Conservation (phyloP, 2,797 vertebrate species). For the Liparis tanakae region DNA sequence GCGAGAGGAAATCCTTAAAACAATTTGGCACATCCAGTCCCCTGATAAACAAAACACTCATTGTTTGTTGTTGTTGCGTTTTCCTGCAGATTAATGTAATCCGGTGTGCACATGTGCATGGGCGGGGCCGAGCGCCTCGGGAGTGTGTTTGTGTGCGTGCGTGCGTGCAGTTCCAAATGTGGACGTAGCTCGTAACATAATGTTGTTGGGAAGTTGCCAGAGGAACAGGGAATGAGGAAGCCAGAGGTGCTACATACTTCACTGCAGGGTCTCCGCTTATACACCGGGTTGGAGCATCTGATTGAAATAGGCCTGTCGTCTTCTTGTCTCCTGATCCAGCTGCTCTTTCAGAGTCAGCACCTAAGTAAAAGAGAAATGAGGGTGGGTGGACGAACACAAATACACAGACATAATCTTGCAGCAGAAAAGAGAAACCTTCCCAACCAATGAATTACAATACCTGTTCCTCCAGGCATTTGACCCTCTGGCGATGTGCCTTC, state of each 20-base stretch:
- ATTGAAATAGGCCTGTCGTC: slow-evolving; percentile 68
- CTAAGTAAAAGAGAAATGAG: slow-evolving; percentile 60
- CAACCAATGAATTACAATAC: slow-evolving; percentile 52
- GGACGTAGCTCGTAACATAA: slow-evolving; percentile 51
- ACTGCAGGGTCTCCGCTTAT: slow-evolving; percentile 53
- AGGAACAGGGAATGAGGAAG: slow-evolving; percentile 50
- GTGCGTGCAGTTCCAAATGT: slow-evolving; percentile 42
- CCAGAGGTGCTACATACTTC: slow-evolving; percentile 57
- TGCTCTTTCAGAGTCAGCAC: slow-evolving; percentile 83
- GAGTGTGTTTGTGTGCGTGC: slow-evolving; percentile 46
- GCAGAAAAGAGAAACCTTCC: not conserved
- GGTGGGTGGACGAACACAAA: slow-evolving; percentile 21
- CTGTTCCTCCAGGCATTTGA: slow-evolving; percentile 84
- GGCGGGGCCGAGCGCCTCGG: slow-evolving; percentile 51
- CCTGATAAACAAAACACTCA: slow-evolving; percentile 78
- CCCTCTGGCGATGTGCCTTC: slow-evolving; percentile 76
- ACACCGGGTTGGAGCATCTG: slow-evolving; percentile 72
- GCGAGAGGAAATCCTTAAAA: slow-evolving; percentile 80
- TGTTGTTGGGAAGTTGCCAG: slow-evolving; percentile 60
- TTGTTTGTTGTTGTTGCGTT: slow-evolving; percentile 85
- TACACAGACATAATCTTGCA: not conserved
- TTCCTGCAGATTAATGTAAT: slow-evolving; percentile 79
- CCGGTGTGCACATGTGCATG: slow-evolving; percentile 68
- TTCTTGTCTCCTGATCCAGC: slow-evolving; percentile 79
- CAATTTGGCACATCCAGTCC: slow-evolving; percentile 80